A percentile compares a stretch with the other conserved stretches of the same genome.
Conservation (phyloP, 2,888 invertebrate species). For the Hoplodrina ambigua region DNA sequence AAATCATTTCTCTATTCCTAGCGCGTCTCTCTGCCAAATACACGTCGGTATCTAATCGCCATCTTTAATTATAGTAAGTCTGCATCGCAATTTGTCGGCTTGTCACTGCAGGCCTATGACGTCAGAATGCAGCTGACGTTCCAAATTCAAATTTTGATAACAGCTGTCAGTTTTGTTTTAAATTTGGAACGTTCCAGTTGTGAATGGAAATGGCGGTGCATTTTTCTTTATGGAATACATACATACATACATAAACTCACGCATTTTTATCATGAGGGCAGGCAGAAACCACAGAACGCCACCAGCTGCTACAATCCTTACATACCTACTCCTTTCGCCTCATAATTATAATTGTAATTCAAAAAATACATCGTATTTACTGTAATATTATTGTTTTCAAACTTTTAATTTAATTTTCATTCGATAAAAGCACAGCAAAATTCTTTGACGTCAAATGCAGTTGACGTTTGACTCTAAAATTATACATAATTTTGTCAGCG, state of each 20-base stretch:
- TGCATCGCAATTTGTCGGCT: slow-evolving; percentile 51
- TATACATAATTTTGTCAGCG: neutral
- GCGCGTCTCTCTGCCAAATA: slow-evolving; percentile 39
- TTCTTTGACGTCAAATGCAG: slow-evolving; percentile 16
- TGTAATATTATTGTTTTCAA: neutral
- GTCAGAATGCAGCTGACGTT: slow-evolving; percentile 58
- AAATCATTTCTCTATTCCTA: slow-evolving; percentile 44
- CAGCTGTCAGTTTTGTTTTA: slow-evolving; percentile 25
- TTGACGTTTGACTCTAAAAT: neutral
- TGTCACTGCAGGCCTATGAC: slow-evolving; percentile 64
- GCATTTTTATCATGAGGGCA: no score
- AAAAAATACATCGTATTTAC: no score
- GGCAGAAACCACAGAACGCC: no score
- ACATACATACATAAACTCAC: no score
- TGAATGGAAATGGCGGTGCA: neutral
- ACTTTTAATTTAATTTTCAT: neutral
- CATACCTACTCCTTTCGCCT: no score
- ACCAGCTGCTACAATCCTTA: no score
- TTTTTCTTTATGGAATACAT: neutral
- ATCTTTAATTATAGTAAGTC: slow-evolving; percentile 52
- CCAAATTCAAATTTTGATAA: slow-evolving; percentile 50
- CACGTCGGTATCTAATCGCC: slow-evolving; percentile 38
- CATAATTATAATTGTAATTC: no score
- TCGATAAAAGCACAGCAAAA: slow-evolving; percentile 3
- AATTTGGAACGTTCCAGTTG: slow-evolving; percentile 12